Conservation (phyloP, 2,797 vertebrate genomes). For the Rhinichthys osculus region DNA sequence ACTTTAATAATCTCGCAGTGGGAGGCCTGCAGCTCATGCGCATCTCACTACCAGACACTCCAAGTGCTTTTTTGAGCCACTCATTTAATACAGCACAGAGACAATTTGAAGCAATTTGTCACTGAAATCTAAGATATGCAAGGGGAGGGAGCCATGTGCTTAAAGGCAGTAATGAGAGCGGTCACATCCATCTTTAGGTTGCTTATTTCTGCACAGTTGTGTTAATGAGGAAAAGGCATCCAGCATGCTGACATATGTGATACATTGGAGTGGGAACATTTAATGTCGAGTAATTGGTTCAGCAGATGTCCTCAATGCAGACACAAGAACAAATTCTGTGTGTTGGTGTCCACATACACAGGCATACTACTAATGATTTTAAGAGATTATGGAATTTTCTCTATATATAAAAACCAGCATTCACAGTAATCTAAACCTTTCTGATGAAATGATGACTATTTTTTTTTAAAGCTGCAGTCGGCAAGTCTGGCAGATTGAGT, state of each 20-base stretch:
- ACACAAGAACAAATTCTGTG: constrained; percentile 8
- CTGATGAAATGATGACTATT: background rate
- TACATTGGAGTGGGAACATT: constrained; percentile 54
- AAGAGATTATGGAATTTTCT: background rate
- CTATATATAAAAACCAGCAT: background rate
- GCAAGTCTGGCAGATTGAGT: too few species aligned
- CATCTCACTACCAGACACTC: constrained; percentile 39
- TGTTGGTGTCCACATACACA: background rate
- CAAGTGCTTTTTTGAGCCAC: constrained; percentile 36
- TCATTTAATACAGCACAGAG: constrained; percentile 53
- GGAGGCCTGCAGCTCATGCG: constrained; percentile 60
- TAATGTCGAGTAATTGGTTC: constrained; percentile 49
- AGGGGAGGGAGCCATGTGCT: constrained; percentile 43
- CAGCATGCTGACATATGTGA: constrained; percentile 55
- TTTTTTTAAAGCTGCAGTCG: too few species aligned
- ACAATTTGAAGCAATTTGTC: constrained; percentile 65
- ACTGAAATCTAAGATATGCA: constrained; percentile 46
- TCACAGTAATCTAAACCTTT: background rate
- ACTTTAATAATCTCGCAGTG: constrained; percentile 64
- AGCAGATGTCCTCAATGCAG: constrained; percentile 30
- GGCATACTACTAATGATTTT: background rate
- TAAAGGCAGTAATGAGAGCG: constrained; percentile 57
- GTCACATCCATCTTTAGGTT: constrained; percentile 59
- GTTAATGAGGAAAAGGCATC: constrained; percentile 55
- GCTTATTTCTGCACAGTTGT: constrained; percentile 59